These are phyloP conservation scores for Furcula furcula DNA, from an alignment of 2,888 invertebrate genomes.

Conservation along the genomic window DNA sequence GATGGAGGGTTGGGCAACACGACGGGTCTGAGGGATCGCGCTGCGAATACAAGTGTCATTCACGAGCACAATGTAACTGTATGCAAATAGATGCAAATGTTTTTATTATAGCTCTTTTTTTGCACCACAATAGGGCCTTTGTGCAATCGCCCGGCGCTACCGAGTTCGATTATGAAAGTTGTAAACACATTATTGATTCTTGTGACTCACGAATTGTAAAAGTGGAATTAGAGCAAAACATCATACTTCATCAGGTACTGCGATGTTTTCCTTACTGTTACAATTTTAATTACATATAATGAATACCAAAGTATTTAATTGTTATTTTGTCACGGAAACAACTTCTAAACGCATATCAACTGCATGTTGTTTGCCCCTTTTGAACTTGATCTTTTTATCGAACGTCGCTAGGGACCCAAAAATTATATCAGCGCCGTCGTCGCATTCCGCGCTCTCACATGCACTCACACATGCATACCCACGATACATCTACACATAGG, in stretches of 20 bases:
- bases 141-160: slow-evolving; percentile 50
- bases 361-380: slow-evolving; percentile 56
- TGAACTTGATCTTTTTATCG: slow-evolving; percentile 80
- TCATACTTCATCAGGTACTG: too few species aligned
- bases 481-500: slow-evolving; percentile 7
- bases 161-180: slow-evolving; percentile 53
- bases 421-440: slow-evolving; percentile 62
- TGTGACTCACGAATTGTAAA: slow-evolving; percentile 2
- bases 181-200: slow-evolving; percentile 52
- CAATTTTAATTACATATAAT: too few species aligned
- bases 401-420: slow-evolving; percentile 54
- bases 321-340: slow-evolving; percentile 19
- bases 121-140: slow-evolving; percentile 46
- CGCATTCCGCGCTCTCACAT: slow-evolving; percentile 63
- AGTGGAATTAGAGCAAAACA: slow-evolving; percentile 7
- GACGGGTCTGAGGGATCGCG: slow-evolving; percentile 23
- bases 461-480: slow-evolving; percentile 35
- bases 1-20: slow-evolving; percentile 31
- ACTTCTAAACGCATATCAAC: slow-evolving; percentile 41
- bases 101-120: slow-evolving; percentile 50
- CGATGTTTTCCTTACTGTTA: too few species aligned
- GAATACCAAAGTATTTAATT: not conserved
- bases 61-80: slow-evolving; percentile 51
- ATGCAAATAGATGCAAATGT: slow-evolving; percentile 73
- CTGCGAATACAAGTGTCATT: slow-evolving; percentile 59